Conservation (phyloP, 1,140 invertebrate genomes). For the Bombus polaris region DNA sequence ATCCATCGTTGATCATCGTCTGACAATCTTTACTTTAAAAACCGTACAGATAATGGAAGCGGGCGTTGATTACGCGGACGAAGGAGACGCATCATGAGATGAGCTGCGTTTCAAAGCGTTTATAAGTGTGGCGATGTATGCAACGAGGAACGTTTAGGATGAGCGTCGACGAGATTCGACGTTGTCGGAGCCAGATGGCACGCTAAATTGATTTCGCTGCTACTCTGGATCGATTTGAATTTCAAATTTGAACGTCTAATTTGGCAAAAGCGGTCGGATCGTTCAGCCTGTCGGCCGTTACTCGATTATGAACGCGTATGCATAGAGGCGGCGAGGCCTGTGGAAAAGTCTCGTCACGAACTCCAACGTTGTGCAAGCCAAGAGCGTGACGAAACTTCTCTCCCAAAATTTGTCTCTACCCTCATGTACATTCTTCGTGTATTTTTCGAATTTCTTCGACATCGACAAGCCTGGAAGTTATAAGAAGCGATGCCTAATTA, state of each 20-base stretch:
- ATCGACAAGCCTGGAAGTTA: no score
- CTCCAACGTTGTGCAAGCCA: not conserved
- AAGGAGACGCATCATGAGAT: not conserved
- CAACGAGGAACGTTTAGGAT: not conserved
- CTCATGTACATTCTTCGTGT: no score
- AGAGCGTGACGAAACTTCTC: not conserved
- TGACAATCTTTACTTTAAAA: not conserved
- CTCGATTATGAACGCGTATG: conserved; percentile 17
- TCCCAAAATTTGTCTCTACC: not conserved
- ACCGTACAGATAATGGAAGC: not conserved
- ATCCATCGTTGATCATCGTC: not conserved
- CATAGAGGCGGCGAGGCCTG: not conserved
- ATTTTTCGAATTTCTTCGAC: no score
- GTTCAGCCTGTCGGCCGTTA: not conserved
- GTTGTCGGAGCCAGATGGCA: conserved; percentile 35
- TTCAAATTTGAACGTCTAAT: conserved; percentile 50
- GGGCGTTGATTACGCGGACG: not conserved
- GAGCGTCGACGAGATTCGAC: not conserved
- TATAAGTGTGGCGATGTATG: not conserved
- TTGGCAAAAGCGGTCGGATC: conserved; percentile 31
- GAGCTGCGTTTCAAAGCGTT: not conserved
- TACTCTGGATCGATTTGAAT: conserved; percentile 43
- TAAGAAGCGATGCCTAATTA: no score
- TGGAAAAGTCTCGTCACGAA: not conserved
- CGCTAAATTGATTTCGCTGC: conserved; percentile 47